Evolutionary conservation across 2,888 invertebrate genomes (phyloP).

Genomic region (Tromatobia lineatoria): DNA sequence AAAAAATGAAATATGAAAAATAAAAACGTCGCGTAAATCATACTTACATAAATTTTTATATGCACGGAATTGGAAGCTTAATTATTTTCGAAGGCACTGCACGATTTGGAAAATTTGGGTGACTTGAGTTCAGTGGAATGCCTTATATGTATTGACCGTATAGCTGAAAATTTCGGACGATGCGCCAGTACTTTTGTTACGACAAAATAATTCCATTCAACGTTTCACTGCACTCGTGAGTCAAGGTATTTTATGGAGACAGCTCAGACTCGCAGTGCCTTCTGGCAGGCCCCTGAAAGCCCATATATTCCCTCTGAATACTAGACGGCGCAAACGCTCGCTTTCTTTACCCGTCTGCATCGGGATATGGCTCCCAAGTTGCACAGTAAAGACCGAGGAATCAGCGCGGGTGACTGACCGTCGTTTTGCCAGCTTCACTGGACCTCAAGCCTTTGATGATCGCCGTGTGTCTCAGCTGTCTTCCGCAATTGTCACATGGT

Average conservation of each 20-base stretch:
- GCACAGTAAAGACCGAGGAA: background rate
- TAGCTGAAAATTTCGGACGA: background rate
- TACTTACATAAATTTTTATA: too few relatives aligned
- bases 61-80: too few relatives aligned
- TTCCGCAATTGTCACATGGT: background rate
- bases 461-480: background rate
- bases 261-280: conserved; percentile 3
- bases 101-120: too few relatives aligned
- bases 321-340: background rate
- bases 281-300: background rate
- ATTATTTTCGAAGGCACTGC: too few relatives aligned
- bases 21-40: too few relatives aligned
- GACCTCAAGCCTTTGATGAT: background rate
- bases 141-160: background rate
- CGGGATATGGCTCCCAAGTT: conserved; percentile 5
- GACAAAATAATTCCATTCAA: conserved; percentile 15
- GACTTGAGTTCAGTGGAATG: background rate
- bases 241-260: conserved; percentile 13
- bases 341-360: conserved; percentile 10
- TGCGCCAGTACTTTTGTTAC: background rate
- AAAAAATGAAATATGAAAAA: too few relatives aligned
- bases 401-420: conserved; percentile 9
- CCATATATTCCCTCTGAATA: conserved; percentile 20
- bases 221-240: conserved; percentile 10
- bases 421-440: background rate